phyloP scores from a whole-genome alignment of 2,797 vertebrate species.

The Gymnothorax javanicus region DNA sequence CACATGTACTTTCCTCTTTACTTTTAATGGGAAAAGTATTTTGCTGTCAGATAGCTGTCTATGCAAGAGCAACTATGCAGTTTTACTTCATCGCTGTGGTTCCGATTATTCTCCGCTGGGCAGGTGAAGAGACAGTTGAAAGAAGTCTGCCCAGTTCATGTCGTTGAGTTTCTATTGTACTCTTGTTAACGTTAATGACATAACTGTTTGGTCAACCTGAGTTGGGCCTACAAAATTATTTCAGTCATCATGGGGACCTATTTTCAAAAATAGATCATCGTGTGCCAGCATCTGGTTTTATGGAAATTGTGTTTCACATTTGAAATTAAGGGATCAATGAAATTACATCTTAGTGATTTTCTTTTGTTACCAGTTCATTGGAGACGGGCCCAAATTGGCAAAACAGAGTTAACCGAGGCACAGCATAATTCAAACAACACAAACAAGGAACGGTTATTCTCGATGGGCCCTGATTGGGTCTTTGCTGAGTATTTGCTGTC shows the following conservation, averaged over 20 bases:
- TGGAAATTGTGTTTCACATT: background rate
- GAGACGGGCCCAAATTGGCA: slow-evolving; percentile 39
- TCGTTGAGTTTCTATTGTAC: background rate
- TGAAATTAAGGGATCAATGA: slow-evolving; percentile 7
- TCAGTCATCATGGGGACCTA: background rate
- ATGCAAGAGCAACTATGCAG: background rate
- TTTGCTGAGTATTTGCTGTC: slow-evolving; percentile 58
- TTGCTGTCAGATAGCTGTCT: background rate
- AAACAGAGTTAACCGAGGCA: slow-evolving; percentile 62
- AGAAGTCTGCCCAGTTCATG: background rate
- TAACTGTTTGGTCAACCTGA: slow-evolving; percentile 10
- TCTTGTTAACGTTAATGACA: background rate
- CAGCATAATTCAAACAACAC: slow-evolving; percentile 66
- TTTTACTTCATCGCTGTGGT: background rate
- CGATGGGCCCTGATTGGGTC: slow-evolving; percentile 63
- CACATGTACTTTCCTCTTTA: background rate
- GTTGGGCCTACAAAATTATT: slow-evolving; percentile 4
- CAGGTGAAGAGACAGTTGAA: background rate
- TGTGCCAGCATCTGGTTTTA: background rate
- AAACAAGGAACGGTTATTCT: slow-evolving; percentile 62
- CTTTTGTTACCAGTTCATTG: background rate
- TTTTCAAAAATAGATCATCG: background rate
- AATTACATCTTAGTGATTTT: background rate
- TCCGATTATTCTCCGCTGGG: background rate
- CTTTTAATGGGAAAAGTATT: background rate